Conservation (phyloP, 2,113 vertebrate species). For the Microcebus ravelobensis region DNA sequence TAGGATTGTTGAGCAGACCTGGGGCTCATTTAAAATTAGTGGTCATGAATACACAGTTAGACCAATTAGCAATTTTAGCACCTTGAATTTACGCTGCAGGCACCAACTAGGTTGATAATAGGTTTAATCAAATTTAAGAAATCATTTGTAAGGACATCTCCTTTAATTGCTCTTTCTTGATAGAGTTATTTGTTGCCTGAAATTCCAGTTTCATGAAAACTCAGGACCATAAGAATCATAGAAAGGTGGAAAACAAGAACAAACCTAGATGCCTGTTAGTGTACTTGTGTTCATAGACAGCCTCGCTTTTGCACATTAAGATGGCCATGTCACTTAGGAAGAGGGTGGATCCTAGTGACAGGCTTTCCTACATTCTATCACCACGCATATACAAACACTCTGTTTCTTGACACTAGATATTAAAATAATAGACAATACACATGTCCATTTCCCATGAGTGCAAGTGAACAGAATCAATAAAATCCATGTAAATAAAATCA, state of each 20-base stretch:
- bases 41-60: background rate
- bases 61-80: background rate
- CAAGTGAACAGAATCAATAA: background rate
- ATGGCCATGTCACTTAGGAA: background rate
- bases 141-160: background rate
- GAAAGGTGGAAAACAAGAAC: background rate
- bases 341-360: background rate
- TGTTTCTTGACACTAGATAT: background rate
- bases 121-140: background rate
- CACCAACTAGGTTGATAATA: background rate
- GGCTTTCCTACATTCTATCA: background rate
- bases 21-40: background rate
- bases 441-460: background rate
- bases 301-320: background rate
- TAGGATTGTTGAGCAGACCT: background rate
- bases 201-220: background rate
- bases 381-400: background rate
- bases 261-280: background rate
- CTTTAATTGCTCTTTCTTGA: background rate
- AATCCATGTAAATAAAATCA: background rate
- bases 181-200: background rate
- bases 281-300: background rate
- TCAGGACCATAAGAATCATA: background rate
- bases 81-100: background rate
- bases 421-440: background rate